These are phyloP conservation scores for Agrochola lota DNA, from an alignment of 2,888 invertebrate genomes.

Conservation along the genomic window DNA sequence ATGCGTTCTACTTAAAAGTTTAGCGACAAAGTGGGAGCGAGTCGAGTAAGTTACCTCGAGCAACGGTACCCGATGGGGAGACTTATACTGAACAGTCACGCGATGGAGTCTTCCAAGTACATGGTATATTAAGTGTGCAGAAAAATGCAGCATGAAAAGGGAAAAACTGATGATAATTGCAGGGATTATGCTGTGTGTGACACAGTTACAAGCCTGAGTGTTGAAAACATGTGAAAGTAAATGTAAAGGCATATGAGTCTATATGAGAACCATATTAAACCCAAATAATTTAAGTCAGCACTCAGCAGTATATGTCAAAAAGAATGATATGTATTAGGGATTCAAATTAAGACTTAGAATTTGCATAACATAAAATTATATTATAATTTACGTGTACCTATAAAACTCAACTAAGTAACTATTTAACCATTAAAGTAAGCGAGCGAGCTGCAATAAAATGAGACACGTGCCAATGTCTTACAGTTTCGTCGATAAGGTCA, in stretches of 20 bases:
- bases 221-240: conserved; percentile 12
- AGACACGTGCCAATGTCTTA: conserved; percentile 26
- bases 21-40: conserved; percentile 6
- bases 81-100: conserved; percentile 51
- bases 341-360: background rate
- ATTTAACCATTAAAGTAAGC: conserved; percentile 32
- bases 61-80: conserved; percentile 27
- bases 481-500: conserved; percentile 31
- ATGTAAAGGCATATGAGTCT: background rate
- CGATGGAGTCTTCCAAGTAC: conserved; percentile 38
- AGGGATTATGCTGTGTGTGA: conserved; percentile 43
- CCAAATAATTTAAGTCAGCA: background rate
- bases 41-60: conserved; percentile 20
- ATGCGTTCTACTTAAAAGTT: conserved; percentile 43
- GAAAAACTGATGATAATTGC: conserved; percentile 50
- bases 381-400: background rate
- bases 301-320: background rate
- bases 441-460: conserved; percentile 23
- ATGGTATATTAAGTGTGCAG: conserved; percentile 18
- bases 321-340: background rate
- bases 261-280: background rate
- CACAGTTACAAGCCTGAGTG: conserved; percentile 24
- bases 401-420: conserved; percentile 28
- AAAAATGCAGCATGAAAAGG: conserved; percentile 37
- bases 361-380: background rate